phyloP scores from a whole-genome alignment of 2,113 vertebrate species.

The Gorsachius goisagi region DNA sequence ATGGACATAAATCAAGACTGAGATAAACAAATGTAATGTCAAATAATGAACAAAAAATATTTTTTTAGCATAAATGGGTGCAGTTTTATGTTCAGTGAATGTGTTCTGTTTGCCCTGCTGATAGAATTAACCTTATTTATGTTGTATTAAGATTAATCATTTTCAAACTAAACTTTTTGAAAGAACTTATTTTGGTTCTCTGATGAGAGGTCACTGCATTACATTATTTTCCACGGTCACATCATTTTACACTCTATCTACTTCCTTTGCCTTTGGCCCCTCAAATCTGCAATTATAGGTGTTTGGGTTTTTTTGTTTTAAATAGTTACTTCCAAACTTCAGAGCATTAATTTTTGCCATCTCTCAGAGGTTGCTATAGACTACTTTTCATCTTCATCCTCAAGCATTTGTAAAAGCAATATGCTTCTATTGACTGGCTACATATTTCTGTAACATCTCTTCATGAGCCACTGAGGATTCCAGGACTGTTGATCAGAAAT shows the following conservation, averaged over 20 bases:
- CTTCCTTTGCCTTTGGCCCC: neutral
- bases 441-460: neutral
- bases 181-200: neutral
- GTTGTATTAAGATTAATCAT: neutral
- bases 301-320: neutral
- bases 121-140: neutral
- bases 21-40: neutral
- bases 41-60: neutral
- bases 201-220: neutral
- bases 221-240: neutral
- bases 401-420: neutral
- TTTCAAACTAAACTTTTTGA: neutral
- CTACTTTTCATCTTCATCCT: neutral
- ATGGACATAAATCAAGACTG: neutral
- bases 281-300: neutral
- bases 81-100: neutral
- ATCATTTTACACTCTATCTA: neutral
- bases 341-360: neutral
- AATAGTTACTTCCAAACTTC: neutral
- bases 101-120: neutral
- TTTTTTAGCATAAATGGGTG: accelerated
- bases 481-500: neutral
- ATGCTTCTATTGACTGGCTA: neutral
- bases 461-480: neutral
- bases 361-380: neutral